Conservation (phyloP, 2,888 invertebrate species). For the Thera britannica region DNA sequence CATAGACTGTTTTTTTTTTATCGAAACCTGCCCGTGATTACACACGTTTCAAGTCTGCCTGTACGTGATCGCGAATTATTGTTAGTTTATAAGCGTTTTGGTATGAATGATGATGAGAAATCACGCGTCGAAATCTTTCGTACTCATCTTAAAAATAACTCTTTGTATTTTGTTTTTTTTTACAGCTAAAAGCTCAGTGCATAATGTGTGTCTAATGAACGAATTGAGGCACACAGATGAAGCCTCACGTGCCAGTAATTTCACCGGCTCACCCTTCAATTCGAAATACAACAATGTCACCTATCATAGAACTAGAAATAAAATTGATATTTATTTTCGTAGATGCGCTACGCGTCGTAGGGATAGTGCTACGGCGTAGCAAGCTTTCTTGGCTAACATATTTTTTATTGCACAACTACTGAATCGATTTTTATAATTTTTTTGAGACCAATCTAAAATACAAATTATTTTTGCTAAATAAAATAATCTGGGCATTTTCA, state of each 20-base stretch:
- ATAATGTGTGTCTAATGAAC: no score
- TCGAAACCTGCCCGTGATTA: slow-evolving; percentile 44
- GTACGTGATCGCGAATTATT: slow-evolving; percentile 41
- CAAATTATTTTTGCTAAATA: no score
- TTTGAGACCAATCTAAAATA: no score
- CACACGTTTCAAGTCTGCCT: slow-evolving; percentile 39
- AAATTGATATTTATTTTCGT: slow-evolving; percentile 7
- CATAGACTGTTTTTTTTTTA: slow-evolving; percentile 56
- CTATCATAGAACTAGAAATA: background rate
- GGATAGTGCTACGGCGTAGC: slow-evolving; percentile 33
- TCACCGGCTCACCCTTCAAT: no score
- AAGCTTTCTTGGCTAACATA: background rate
- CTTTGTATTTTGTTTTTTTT: background rate
- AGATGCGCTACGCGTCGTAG: slow-evolving; percentile 22
- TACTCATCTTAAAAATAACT: slow-evolving; percentile 1
- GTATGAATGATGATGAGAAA: slow-evolving; percentile 21
- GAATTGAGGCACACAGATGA: no score
- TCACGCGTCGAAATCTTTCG: slow-evolving; percentile 25
- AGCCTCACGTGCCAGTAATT: no score
- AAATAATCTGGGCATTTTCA: no score
- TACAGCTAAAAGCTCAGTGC: background rate
- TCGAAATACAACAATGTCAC: no score
- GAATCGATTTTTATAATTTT: no score
- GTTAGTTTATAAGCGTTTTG: slow-evolving; percentile 21
- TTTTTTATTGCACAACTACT: no score